Evolutionary conservation across 1,140 invertebrate genomes (phyloP), one percentile per base, ranked within the genome.

Genomic region (Gryon sp.): DNA sequence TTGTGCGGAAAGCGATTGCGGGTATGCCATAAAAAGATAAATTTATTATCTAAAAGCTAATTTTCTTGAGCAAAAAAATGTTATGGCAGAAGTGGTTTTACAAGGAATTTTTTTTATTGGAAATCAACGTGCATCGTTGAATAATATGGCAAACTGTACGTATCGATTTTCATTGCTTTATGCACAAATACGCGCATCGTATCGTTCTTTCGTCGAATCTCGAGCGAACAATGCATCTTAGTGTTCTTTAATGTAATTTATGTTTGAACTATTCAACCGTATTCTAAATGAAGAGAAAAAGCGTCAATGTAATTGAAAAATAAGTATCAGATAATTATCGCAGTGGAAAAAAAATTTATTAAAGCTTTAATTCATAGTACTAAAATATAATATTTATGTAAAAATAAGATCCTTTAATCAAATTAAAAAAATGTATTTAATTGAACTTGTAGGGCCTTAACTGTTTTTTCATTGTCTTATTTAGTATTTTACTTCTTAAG

Each of bases 91-190:
- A 46, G 43, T 36, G 26, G 32, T 45, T 32, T 32, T 41, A 30
- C 52, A 43, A 50, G 30, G 46, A 52, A 19, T 26, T 45, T 66
- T 66, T 66, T 32, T n/a, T 26, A 66, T 65, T 52, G 48, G 7
- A 66, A 66, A 45, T 66, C 11, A 52, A 38, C 36, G 34, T 4
- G 9, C 34, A 41, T 48, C 46, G 18, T 41, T 4, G 50, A 55
- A 12, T 57, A 57, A 57, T 22, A 57, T 11, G n/a, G 48, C 16
- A 34, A 53, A 55, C 15, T 40, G 22, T 18, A 24, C 28, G 9
- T 40, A 50, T 68, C 32, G 52, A 69, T 50, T 50, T 59, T 12
- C 26, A 41, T 11, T 68, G 15, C 18, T 55, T 45, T 57, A 50
- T 40, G 28, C 24, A 26, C 50, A 65, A 65, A 65, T 26, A 40